Conservation (phyloP, 2,113 vertebrate species). For the Fukomys damarensis region DNA sequence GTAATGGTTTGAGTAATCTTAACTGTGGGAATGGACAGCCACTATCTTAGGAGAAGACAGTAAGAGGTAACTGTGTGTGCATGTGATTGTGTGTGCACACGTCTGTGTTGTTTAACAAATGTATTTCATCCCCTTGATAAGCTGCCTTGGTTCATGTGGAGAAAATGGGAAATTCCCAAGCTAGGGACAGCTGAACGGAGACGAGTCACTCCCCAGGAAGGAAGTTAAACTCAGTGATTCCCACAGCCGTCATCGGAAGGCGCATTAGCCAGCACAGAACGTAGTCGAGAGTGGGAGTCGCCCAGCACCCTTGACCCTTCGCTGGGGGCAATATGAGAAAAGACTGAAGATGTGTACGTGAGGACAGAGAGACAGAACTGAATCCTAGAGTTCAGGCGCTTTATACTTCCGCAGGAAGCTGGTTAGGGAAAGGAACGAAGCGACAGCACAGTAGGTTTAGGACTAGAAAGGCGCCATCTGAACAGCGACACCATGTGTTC, state of each 20-base stretch:
- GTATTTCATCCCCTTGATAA: no score
- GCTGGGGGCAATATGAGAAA: neutral
- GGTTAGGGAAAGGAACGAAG: neutral
- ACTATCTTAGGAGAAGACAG: neutral
- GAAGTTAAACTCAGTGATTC: neutral
- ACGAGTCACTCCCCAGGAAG: no score
- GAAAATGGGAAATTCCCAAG: no score
- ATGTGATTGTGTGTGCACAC: neutral
- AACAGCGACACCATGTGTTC: conserved; percentile 46
- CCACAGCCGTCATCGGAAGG: no score
- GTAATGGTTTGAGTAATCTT: neutral
- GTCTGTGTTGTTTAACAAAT: neutral
- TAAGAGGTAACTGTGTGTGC: neutral
- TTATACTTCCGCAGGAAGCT: accelerated
- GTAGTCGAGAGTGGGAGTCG: neutral
- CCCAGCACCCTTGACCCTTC: neutral
- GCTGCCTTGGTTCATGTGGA: no score
- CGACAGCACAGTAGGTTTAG: neutral
- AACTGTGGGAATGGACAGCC: neutral
- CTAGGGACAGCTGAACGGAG: no score
- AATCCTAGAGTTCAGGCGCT: accelerated
- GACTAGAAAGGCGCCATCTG: accelerated
- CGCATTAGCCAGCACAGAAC: neutral
- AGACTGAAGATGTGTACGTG: neutral
- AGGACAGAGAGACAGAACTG: neutral